A percentile compares a stretch with the other conserved stretches of the same genome.
Evolutionary conservation across 2,797 vertebrate genomes (phyloP).

Genomic region (Sciaenops ocellatus): DNA sequence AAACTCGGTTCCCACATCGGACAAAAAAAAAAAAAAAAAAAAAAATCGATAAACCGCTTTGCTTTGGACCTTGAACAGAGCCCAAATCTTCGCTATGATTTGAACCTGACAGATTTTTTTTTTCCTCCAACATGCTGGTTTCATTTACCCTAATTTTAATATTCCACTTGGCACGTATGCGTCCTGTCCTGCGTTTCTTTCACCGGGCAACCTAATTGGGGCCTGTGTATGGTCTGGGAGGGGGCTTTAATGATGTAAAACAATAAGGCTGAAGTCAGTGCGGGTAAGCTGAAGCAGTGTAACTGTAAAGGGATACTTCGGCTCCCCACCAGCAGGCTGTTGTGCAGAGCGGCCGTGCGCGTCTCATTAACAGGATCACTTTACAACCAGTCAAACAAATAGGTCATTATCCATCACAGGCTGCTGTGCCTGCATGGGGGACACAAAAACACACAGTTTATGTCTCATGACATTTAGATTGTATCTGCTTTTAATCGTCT

Average conservation of each 20-base stretch:
- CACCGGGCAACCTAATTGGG: constrained; percentile 21
- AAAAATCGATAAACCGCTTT: constrained; percentile 63
- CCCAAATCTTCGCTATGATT: constrained; percentile 72
- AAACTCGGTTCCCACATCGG: constrained; percentile 72
- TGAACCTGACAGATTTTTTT: constrained; percentile 70
- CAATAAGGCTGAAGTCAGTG: constrained; percentile 72
- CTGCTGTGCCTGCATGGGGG: constrained; percentile 1
- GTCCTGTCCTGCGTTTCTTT: not conserved
- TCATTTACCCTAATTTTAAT: not conserved
- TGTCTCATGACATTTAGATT: not conserved
- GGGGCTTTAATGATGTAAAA: constrained; percentile 69
- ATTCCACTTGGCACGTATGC: not conserved
- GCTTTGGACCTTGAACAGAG: constrained; percentile 69
- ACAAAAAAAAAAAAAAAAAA: not conserved
- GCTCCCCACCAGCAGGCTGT: constrained; percentile 79
- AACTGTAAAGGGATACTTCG: constrained; percentile 76
- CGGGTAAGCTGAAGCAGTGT: constrained; percentile 70
- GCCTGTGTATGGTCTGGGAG: not conserved
- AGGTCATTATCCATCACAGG: constrained; percentile 67
- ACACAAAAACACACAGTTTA: constrained; percentile 9
- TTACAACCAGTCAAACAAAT: constrained; percentile 78
- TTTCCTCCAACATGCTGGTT: not conserved
- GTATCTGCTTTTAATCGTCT: not conserved
- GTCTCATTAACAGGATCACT: constrained; percentile 78
- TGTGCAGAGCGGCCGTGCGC: constrained; percentile 59